phyloP scores from a whole-genome alignment of 64 coral and sea anemone species.

The Stylophora pistillata region DNA sequence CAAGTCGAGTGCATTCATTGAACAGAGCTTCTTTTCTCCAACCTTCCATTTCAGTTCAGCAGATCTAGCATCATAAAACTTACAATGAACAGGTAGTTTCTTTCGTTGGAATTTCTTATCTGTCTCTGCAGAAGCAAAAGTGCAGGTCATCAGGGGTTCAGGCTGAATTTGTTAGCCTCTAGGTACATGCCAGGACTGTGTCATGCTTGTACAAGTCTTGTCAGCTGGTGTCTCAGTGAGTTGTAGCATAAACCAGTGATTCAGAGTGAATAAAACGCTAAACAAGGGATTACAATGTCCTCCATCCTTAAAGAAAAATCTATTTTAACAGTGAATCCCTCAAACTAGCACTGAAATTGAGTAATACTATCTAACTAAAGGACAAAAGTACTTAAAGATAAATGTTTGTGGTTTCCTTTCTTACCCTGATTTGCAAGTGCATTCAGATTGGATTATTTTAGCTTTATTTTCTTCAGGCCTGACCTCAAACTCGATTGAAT shows the following conservation, averaged over 20 bases:
- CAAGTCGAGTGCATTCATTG: not conserved
- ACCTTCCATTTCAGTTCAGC: not conserved
- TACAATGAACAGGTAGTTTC: not conserved
- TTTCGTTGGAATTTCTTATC: not conserved
- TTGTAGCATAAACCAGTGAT: constrained; percentile 11
- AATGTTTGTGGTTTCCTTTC: too few relatives aligned
- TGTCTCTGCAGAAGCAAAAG: not conserved
- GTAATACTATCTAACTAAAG: too few relatives aligned
- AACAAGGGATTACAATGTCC: constrained; percentile 31
- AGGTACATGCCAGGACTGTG: constrained; percentile 22
- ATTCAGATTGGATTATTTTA: not conserved
- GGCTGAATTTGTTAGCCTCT: constrained; percentile 2
- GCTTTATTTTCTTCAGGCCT: constrained; percentile 1
- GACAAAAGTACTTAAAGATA: too few relatives aligned
- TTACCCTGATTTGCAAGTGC: constrained; percentile 36
- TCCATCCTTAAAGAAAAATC: not conserved
- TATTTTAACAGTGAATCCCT: not conserved
- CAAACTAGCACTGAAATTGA: too few relatives aligned
- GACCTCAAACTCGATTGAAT: constrained; percentile 22
- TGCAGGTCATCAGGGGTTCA: not conserved
- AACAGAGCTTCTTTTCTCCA: not conserved
- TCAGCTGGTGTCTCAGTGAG: constrained; percentile 23
- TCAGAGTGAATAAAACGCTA: constrained; percentile 32
- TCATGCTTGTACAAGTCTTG: constrained; percentile 10
- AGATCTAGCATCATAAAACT: constrained; percentile 41